Conservation (phyloP, 2,113 vertebrate genomes). For the Nothocercus julius region DNA sequence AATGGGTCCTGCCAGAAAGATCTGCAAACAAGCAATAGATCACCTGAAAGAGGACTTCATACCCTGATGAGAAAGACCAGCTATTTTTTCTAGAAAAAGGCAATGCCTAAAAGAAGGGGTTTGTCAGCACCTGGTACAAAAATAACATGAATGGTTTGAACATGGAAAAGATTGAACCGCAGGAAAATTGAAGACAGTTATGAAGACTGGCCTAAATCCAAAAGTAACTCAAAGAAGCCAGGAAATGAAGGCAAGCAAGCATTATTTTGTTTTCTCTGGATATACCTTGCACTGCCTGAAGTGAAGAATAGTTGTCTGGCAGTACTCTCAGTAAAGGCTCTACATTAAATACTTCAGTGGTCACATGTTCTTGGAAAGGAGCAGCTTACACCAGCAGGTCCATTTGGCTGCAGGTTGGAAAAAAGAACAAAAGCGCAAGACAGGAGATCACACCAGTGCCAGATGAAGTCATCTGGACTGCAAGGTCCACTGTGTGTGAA, state of each 20-base stretch:
- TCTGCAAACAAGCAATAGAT: neutral
- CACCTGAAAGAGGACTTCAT: neutral
- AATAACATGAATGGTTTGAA: neutral
- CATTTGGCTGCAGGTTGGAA: neutral
- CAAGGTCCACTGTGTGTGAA: neutral
- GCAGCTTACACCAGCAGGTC: neutral
- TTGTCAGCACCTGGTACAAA: neutral
- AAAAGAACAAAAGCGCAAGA: neutral
- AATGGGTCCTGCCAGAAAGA: neutral
- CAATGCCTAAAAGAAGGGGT: neutral
- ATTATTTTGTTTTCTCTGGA: neutral
- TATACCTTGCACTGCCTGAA: neutral
- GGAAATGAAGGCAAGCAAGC: neutral
- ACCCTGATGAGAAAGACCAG: neutral
- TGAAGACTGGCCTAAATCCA: neutral
- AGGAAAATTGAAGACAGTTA: neutral
- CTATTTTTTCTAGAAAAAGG: neutral
- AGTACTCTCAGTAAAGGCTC: neutral
- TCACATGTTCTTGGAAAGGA: neutral
- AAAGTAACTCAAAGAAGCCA: neutral
- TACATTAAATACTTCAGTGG: fast-evolving
- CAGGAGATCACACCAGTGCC: neutral
- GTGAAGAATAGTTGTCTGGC: neutral
- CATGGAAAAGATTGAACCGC: neutral
- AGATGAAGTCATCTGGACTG: neutral